Evolutionary conservation across 2,113 vertebrate genomes (phyloP).

Genomic region (Scomber colias): DNA sequence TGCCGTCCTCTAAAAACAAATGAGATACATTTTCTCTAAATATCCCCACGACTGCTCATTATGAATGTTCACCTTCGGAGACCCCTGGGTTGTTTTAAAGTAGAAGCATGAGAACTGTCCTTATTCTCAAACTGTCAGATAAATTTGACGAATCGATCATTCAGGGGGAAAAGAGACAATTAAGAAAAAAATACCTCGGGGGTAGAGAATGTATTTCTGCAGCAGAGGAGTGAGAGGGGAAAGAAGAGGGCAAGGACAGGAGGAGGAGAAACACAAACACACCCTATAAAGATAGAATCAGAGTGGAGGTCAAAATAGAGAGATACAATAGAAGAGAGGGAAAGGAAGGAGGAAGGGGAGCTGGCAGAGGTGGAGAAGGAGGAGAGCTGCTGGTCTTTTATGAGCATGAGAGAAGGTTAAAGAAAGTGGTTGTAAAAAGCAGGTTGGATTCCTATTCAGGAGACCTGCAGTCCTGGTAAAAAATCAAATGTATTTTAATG

Average conservation of each 20-base stretch:
- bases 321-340: conserved; percentile 48
- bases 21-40: not conserved
- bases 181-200: conserved; percentile 56
- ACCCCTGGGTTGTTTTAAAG: conserved; percentile 23
- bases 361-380: conserved; percentile 30
- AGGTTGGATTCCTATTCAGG: conserved; percentile 55
- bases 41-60: conserved; percentile 27
- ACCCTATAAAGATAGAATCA: conserved; percentile 57
- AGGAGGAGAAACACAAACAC: conserved; percentile 62
- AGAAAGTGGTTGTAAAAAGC: conserved; percentile 74
- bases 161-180: conserved; percentile 62
- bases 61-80: conserved; percentile 29
- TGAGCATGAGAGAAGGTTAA: conserved; percentile 75
- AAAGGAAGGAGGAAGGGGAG: conserved; percentile 11
- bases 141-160: conserved; percentile 67
- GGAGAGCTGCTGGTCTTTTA: conserved; percentile 70
- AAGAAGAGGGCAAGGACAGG: conserved; percentile 53
- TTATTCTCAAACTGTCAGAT: conserved; percentile 51
- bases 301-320: conserved; percentile 59
- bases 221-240: conserved; percentile 26
- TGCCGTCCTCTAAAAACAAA: not conserved
- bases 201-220: conserved; percentile 40
- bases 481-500: conserved; percentile 84
- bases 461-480: conserved; percentile 62
- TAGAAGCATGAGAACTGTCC: conserved; percentile 10